phyloP scores from a whole-genome alignment of 2,113 vertebrate species.

The Oncorhynchus clarkii region DNA sequence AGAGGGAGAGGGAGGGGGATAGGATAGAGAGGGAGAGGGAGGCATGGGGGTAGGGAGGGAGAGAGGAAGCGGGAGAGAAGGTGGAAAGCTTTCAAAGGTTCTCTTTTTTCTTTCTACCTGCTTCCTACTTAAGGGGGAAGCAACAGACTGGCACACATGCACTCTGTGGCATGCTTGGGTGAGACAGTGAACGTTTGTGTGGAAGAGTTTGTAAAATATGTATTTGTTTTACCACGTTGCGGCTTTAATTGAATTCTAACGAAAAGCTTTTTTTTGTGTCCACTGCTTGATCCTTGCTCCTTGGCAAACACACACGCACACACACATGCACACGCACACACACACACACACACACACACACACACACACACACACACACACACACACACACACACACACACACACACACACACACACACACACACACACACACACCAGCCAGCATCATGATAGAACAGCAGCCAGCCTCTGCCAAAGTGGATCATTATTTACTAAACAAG shows the following conservation, averaged over 20 bases:
- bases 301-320: neutral
- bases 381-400: constrained; percentile 6
- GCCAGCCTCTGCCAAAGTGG: constrained; percentile 61
- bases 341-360: too few relatives aligned
- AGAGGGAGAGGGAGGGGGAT: neutral
- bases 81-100: neutral
- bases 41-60: constrained; percentile 6
- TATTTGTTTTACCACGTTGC: constrained; percentile 14
- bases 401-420: neutral
- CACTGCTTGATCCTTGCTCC: constrained; percentile 52
- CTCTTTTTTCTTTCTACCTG: neutral
- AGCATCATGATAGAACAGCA: constrained; percentile 60
- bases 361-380: neutral
- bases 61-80: neutral
- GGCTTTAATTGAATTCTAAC: constrained; percentile 62
- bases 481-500: constrained; percentile 82
- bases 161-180: constrained; percentile 21
- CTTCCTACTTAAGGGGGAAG: neutral
- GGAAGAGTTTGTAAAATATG: constrained; percentile 19
- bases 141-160: constrained; percentile 1
- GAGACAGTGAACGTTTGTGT: constrained; percentile 17
- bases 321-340: constrained; percentile 9
- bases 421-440: neutral
- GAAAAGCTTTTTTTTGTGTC: constrained; percentile 58
- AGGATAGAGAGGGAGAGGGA: neutral